Conservation (phyloP, 2,797 vertebrate species). For the Vultur gryphus region DNA sequence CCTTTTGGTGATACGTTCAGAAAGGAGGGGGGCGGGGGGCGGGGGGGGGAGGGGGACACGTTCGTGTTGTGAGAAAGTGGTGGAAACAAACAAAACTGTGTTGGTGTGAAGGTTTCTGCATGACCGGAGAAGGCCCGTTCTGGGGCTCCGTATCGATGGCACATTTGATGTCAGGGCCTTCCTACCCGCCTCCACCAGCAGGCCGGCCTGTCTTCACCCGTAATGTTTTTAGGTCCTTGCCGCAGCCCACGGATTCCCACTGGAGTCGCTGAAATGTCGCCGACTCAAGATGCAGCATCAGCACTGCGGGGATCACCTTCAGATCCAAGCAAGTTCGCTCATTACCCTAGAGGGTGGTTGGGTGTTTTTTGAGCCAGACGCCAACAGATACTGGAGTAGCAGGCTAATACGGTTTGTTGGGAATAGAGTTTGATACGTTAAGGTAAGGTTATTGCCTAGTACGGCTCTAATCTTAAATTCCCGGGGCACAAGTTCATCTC, state of each 20-base stretch:
- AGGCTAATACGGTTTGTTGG: conserved; percentile 2
- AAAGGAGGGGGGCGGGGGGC: background rate
- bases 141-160: background rate
- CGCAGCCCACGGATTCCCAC: background rate
- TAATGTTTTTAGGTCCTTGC: background rate
- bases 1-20: conserved; percentile 52
- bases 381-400: conserved; percentile 6
- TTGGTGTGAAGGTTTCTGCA: conserved; percentile 55
- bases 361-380: background rate
- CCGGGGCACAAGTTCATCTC: background rate
- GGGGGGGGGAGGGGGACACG: background rate
- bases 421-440: conserved; percentile 37
- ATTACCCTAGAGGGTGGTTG: background rate
- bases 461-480: conserved; percentile 42
- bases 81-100: conserved; percentile 56
- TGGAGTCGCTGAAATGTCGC: background rate
- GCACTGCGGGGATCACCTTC: background rate
- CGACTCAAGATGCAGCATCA: background rate
- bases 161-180: background rate
- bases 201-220: background rate
- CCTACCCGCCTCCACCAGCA: background rate
- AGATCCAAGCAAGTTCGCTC: background rate
- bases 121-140: background rate
- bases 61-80: conserved; percentile 49
- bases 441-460: conserved; percentile 37